Evolutionary conservation across 2,797 vertebrate genomes (phyloP).

Genomic region (Rachycentron canadum): DNA sequence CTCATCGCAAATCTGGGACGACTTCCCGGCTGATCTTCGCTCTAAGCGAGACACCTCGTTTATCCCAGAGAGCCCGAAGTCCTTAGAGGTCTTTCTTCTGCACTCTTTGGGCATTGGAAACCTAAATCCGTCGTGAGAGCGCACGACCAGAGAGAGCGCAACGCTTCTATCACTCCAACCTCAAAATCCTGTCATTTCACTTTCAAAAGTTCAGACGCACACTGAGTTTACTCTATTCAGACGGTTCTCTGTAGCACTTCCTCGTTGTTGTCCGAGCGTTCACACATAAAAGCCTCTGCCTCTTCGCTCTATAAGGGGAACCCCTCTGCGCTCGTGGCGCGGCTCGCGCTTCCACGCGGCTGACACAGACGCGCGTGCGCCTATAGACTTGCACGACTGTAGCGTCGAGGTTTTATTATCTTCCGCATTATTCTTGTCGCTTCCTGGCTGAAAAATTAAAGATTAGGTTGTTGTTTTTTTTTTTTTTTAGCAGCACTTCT

Average conservation of each 20-base stretch:
- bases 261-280: slow-evolving; percentile 19
- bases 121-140: slow-evolving; percentile 19
- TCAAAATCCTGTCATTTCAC: slow-evolving; percentile 74
- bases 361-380: slow-evolving; percentile 22
- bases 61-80: slow-evolving; percentile 69
- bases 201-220: slow-evolving; percentile 33
- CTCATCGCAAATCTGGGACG: slow-evolving; percentile 73
- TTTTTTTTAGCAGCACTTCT: neutral
- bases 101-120: slow-evolving; percentile 81
- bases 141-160: slow-evolving; percentile 29
- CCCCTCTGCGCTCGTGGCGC: slow-evolving; percentile 57
- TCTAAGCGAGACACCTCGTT: slow-evolving; percentile 65
- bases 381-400: slow-evolving; percentile 18
- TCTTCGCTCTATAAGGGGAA: slow-evolving; percentile 60
- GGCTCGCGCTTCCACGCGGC: slow-evolving; percentile 43
- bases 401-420: slow-evolving; percentile 50
- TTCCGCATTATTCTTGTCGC: slow-evolving; percentile 77
- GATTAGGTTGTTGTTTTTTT: no score
- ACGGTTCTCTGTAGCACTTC: slow-evolving; percentile 1
- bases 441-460: slow-evolving; percentile 71
- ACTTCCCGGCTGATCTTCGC: slow-evolving; percentile 61
- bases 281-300: slow-evolving; percentile 1
- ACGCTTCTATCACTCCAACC: slow-evolving; percentile 72
- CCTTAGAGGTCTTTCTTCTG: slow-evolving; percentile 81
- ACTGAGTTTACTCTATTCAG: neutral